phyloP scores from a whole-genome alignment of 2,888 invertebrate genomes.

The Caradrina clavipalpis region DNA sequence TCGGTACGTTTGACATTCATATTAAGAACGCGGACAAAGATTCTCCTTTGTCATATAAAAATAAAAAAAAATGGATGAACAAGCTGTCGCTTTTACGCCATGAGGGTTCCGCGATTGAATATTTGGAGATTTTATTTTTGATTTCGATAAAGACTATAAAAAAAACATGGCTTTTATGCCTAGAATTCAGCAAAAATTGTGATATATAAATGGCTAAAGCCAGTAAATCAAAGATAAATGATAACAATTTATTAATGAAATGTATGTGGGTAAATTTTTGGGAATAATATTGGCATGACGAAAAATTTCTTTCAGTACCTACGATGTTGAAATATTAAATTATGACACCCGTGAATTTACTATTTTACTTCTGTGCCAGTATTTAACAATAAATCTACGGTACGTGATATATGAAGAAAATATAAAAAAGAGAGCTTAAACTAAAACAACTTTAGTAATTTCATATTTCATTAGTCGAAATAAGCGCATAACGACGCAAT shows the following conservation, averaged over 20 bases:
- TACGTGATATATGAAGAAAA: slow-evolving; percentile 21
- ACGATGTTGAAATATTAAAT: slow-evolving; percentile 4
- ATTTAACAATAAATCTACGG: slow-evolving; percentile 37
- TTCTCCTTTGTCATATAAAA: slow-evolving; percentile 38
- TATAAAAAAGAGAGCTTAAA: slow-evolving; percentile 14
- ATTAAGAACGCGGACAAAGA: slow-evolving; percentile 42
- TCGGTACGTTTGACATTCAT: slow-evolving; percentile 51
- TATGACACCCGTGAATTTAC: slow-evolving; percentile 47
- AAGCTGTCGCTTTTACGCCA: not conserved
- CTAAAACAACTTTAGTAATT: slow-evolving; percentile 3
- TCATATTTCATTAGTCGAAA: slow-evolving; percentile 30
- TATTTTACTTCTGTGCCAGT: slow-evolving; percentile 22
- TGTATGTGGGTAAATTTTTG: slow-evolving; percentile 5
- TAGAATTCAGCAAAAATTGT: not conserved
- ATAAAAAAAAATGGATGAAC: slow-evolving; percentile 14
- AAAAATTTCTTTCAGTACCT: slow-evolving; percentile 6
- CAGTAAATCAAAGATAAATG: not conserved
- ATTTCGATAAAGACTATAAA: no score
- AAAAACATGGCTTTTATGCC: no score
- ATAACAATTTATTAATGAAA: not conserved
- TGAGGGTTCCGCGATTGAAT: slow-evolving; percentile 36
- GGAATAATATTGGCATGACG: slow-evolving; percentile 25
- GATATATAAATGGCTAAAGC: not conserved
- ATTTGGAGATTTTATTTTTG: not conserved
- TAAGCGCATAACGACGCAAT: slow-evolving; percentile 49